Evolutionary conservation across 2,113 vertebrate genomes (phyloP), one percentile per base, ranked within the genome.

Genomic region (Nothoprocta pentlandii): DNA sequence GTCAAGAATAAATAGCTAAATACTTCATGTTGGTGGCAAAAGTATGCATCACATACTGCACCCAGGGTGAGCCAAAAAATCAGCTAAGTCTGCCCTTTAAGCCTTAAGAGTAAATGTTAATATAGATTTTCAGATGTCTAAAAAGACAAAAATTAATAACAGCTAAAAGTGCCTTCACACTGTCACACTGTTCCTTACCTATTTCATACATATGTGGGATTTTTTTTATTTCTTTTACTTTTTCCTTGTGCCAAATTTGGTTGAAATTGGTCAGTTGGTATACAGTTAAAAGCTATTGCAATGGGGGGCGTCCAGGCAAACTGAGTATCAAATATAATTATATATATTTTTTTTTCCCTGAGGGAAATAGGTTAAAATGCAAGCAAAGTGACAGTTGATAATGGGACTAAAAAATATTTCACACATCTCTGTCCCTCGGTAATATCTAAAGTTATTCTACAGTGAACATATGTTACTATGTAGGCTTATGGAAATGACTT

Each of bases 201-300:
- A 41, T 16, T 76, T 86, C 17, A 47, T 0, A 3, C 76, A 19
- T 49, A 22, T 36, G 5, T 39, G 28, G 13, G 77, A 42, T 15
- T 14, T 39, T 14, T 39, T 42, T 5, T 8, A 5, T 0, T n/a
- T 86, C 61, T 4, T 0, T 86, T 44, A 25, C 34, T 56, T 32
- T 17, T 56, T 56, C 28, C 28, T 77, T 80, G 20, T 17, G 5
- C 49, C 47, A 32, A n/a, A 42, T 75, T 69, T 39, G 23, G 7
- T n/a, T 88, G 47, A 75, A 68, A 69, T 5, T 63, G 17, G 56
- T n/a, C 41, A 62, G 20, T 10, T 21, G 47, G 47, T 49, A 49
- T 54, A 67, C 20, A 79, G 42, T 44, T 75, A 58, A 16, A 83
- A 80, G 39, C 80, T 86, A 32, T 69, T 44, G 61, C 70, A 41